A percentile compares a stretch with the other conserved stretches of the same genome.
These are phyloP conservation scores for Camponotus floridanus DNA, from an alignment of 1,140 invertebrate genomes.

Conservation along the genomic window DNA sequence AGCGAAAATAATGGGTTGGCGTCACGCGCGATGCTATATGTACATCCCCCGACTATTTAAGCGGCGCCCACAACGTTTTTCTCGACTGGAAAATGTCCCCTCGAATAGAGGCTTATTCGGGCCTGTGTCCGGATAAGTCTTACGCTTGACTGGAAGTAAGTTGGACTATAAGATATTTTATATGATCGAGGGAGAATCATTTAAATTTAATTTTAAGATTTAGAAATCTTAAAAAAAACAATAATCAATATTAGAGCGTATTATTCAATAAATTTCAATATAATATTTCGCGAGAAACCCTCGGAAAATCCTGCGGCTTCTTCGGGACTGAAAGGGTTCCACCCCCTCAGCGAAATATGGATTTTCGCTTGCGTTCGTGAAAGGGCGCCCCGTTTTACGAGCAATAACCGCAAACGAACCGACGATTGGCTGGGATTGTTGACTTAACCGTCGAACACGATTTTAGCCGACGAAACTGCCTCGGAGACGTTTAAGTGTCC, in stretches of 20 bases:
- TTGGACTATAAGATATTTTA: not conserved
- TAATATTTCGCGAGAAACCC: not conserved
- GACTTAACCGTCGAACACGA: constrained; percentile 76
- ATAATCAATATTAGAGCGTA: not conserved
- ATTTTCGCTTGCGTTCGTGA: constrained; percentile 69
- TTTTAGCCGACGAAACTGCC: constrained; percentile 77
- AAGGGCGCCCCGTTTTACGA: constrained; percentile 74
- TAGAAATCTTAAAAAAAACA: not conserved
- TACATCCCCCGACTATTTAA: constrained; percentile 16
- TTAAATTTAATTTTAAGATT: not conserved
- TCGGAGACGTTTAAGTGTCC: constrained; percentile 74
- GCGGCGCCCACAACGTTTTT: constrained; percentile 29
- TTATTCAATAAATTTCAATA: not conserved
- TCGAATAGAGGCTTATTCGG: not conserved
- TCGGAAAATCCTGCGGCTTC: not conserved
- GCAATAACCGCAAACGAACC: constrained; percentile 72
- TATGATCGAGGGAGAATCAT: too few relatives aligned
- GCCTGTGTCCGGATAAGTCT: not conserved
- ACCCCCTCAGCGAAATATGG: constrained; percentile 66
- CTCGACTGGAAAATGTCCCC: too few relatives aligned
- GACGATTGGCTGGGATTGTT: constrained; percentile 76
- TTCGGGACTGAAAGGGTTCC: not conserved
- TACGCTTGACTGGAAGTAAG: not conserved
- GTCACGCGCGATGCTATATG: constrained; percentile 72
- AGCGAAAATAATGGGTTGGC: constrained; percentile 74